These are phyloP conservation scores for Phrynocephalus forsythii DNA, from an alignment of 2,797 vertebrate genomes.

Conservation along the genomic window DNA sequence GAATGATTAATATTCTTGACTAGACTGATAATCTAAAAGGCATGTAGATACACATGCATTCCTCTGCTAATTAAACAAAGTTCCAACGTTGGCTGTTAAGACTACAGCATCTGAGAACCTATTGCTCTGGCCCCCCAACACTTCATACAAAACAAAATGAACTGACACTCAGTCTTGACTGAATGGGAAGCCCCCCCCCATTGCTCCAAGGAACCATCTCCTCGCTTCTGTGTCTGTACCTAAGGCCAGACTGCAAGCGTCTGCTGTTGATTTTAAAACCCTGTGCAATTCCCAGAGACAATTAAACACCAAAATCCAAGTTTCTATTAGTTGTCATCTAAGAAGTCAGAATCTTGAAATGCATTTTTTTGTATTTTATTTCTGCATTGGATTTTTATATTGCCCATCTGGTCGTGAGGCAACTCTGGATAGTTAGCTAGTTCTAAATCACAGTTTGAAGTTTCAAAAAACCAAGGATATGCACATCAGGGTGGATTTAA, in stretches of 20 bases:
- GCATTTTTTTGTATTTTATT: neutral
- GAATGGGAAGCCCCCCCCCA: neutral
- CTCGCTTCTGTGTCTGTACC: neutral
- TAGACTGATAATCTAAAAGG: conserved; percentile 87
- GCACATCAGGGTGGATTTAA: no score
- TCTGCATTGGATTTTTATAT: no score
- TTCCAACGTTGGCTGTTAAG: conserved; percentile 61
- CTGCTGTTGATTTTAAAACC: neutral
- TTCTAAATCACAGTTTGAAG: neutral
- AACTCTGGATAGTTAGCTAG: neutral
- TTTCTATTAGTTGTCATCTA: neutral
- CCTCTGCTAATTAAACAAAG: conserved; percentile 67
- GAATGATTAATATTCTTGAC: conserved; percentile 89
- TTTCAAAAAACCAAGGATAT: neutral
- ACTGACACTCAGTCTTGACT: neutral
- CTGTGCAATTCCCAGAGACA: no score
- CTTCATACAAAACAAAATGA: neutral
- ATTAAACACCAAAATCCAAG: neutral
- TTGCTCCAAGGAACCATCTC: neutral
- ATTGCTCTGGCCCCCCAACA: neutral
- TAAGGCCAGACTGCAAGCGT: neutral
- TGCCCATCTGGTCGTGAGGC: no score
- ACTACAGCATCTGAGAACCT: conserved; percentile 13
- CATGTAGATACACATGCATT: neutral
- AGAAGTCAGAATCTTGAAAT: neutral